These are phyloP conservation scores for Drosophila guanche DNA, from an alignment of 1,140 invertebrate species.

Conservation along the genomic window DNA sequence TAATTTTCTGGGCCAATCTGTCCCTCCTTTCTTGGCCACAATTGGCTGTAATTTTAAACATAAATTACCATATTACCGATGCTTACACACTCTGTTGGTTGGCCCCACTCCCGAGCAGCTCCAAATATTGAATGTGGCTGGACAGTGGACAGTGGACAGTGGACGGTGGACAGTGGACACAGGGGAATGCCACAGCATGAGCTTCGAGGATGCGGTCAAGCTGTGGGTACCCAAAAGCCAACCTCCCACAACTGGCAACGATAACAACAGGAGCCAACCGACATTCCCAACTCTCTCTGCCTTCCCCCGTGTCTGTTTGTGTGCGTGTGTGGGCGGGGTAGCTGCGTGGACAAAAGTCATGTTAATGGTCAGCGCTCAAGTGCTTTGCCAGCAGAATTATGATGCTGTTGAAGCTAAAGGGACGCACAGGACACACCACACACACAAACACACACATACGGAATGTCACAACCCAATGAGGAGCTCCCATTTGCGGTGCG, in stretches of 20 bases:
- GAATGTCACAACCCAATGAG: slow-evolving; percentile 2
- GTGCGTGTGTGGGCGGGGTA: neutral
- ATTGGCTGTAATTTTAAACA: slow-evolving; percentile 49
- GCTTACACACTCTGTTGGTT: neutral
- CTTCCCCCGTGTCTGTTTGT: neutral
- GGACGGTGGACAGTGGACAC: neutral
- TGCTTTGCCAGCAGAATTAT: slow-evolving; percentile 72
- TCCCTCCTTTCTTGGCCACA: slow-evolving; percentile 1
- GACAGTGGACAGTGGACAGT: neutral
- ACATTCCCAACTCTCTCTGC: neutral
- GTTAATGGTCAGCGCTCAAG: slow-evolving; percentile 76
- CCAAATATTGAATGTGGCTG: slow-evolving; percentile 29
- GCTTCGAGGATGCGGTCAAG: no score
- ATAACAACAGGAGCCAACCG: neutral
- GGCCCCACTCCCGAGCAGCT: no score
- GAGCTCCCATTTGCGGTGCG: slow-evolving; percentile 27
- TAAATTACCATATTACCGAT: slow-evolving; percentile 45
- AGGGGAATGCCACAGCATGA: slow-evolving; percentile 1
- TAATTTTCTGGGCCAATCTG: neutral
- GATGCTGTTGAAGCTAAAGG: slow-evolving; percentile 25
- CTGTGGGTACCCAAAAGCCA: no score
- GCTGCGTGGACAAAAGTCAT: slow-evolving; percentile 71
- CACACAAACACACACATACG: slow-evolving; percentile 1
- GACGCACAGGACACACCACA: slow-evolving; percentile 22
- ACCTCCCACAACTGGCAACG: neutral